phyloP scores from a whole-genome alignment of 2,888 invertebrate species.

The Hemithea aestivaria region DNA sequence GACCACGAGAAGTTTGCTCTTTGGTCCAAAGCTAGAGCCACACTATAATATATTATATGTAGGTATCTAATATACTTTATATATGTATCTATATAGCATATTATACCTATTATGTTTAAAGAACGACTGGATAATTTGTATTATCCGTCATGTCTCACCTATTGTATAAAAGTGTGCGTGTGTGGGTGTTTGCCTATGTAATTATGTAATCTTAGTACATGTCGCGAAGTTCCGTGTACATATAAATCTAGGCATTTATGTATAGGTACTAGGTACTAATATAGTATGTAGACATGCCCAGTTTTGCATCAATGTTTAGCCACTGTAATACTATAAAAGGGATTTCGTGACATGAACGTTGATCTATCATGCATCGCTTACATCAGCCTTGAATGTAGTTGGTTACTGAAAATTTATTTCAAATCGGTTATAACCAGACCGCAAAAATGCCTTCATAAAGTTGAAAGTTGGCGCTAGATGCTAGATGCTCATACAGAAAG shows the following conservation, averaged over 20 bases:
- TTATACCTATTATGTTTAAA: slow-evolving; percentile 9
- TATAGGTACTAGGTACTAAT: slow-evolving; percentile 6
- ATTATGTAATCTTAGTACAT: slow-evolving; percentile 37
- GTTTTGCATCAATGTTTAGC: slow-evolving; percentile 19
- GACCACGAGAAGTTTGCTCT: too few species aligned
- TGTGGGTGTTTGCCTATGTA: slow-evolving; percentile 31
- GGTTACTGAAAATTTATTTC: not conserved
- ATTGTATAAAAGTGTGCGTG: slow-evolving; percentile 14
- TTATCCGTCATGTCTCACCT: slow-evolving; percentile 28
- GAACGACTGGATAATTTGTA: slow-evolving; percentile 17
- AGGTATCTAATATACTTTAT: too few species aligned
- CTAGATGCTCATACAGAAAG: too few species aligned
- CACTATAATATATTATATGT: too few species aligned
- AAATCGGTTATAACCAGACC: too few species aligned
- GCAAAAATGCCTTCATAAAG: too few species aligned
- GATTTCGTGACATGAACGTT: slow-evolving; percentile 10
- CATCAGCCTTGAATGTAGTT: slow-evolving; percentile 9
- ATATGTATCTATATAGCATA: too few species aligned
- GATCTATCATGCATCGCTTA: slow-evolving; percentile 10
- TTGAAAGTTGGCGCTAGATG: too few species aligned
- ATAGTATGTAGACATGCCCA: slow-evolving; percentile 15
- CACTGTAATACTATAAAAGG: slow-evolving; percentile 15
- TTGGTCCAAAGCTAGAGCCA: too few species aligned
- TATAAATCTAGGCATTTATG: slow-evolving; percentile 4
- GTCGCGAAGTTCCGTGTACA: slow-evolving; percentile 30